A percentile compares a stretch with the other conserved stretches of the same genome.
Evolutionary conservation across 2,113 vertebrate species (phyloP).

Genomic region (Lepidothrix coronata): DNA sequence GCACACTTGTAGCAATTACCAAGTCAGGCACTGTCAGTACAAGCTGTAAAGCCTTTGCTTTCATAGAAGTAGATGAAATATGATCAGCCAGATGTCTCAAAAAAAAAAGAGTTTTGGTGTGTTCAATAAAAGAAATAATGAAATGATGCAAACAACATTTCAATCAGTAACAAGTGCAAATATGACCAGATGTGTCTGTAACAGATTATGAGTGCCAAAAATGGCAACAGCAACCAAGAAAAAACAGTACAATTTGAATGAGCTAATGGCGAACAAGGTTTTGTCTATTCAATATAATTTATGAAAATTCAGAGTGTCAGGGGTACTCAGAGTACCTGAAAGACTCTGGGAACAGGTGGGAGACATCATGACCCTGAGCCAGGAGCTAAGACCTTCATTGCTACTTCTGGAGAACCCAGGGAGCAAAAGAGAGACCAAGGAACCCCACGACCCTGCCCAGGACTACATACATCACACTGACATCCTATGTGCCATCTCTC

Average conservation of each 20-base stretch:
- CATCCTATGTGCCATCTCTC: neutral
- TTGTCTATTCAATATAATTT: neutral
- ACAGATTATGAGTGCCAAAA: neutral
- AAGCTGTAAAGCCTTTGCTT: neutral
- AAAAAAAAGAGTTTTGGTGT: neutral
- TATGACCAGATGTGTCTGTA: neutral
- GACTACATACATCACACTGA: neutral
- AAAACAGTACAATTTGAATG: neutral
- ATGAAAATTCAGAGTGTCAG: neutral
- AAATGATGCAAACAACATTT: neutral
- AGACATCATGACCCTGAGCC: neutral
- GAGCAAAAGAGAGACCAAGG: neutral
- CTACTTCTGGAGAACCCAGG: neutral
- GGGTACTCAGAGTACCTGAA: neutral
- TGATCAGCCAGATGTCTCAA: neutral
- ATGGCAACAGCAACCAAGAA: neutral
- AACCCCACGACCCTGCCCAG: neutral
- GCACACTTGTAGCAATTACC: neutral
- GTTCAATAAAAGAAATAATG: neutral
- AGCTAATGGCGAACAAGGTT: neutral
- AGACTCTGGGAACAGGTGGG: rapidly evolving
- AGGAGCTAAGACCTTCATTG: neutral
- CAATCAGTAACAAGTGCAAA: neutral
- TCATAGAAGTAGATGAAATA: neutral
- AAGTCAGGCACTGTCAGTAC: neutral